A percentile compares a stretch with the other conserved stretches of the same genome.
These are phyloP conservation scores for Caenorhabditis sp. DNA, from an alignment of 2,888 invertebrate genomes.

Conservation along the genomic window DNA sequence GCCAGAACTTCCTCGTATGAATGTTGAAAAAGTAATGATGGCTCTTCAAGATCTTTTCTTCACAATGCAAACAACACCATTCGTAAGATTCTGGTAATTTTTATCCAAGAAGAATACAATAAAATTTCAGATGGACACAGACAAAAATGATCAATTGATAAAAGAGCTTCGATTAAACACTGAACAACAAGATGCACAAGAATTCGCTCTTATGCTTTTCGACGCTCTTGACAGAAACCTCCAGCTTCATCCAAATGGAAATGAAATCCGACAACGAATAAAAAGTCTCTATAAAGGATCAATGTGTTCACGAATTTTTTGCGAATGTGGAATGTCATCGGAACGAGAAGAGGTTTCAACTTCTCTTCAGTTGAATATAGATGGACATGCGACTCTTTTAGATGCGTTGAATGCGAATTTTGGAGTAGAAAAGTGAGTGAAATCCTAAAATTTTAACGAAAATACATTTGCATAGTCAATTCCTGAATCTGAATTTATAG, in stretches of 20 bases:
- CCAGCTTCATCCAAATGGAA: conserved; percentile 62
- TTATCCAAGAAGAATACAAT: neutral
- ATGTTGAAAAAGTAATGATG: conserved; percentile 64
- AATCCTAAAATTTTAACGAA: neutral
- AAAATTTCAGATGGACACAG: conserved; percentile 49
- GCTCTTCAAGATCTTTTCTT: conserved; percentile 64
- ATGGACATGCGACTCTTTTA: conserved; percentile 53
- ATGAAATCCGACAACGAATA: conserved; percentile 32
- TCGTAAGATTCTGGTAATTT: conserved; percentile 45
- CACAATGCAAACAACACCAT: conserved; percentile 64
- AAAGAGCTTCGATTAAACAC: conserved; percentile 54
- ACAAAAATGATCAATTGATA: conserved; percentile 48
- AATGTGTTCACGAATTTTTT: conserved; percentile 26
- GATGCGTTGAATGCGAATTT: conserved; percentile 56
- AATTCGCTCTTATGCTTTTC: conserved; percentile 66
- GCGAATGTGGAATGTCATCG: conserved; percentile 52
- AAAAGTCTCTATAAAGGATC: conserved; percentile 25
- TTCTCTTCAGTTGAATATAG: conserved; percentile 59
- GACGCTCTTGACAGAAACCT: conserved; percentile 63
- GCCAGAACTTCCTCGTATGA: conserved; percentile 51
- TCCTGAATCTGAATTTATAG: no score
- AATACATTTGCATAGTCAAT: no score
- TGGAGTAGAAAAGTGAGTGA: conserved; percentile 50
- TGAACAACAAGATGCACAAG: conserved; percentile 69
- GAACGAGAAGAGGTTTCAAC: conserved; percentile 15